Base-by-base conservation (phyloP, 2,113 vertebrate species). In the Embiotoca jacksoni region DNA sequence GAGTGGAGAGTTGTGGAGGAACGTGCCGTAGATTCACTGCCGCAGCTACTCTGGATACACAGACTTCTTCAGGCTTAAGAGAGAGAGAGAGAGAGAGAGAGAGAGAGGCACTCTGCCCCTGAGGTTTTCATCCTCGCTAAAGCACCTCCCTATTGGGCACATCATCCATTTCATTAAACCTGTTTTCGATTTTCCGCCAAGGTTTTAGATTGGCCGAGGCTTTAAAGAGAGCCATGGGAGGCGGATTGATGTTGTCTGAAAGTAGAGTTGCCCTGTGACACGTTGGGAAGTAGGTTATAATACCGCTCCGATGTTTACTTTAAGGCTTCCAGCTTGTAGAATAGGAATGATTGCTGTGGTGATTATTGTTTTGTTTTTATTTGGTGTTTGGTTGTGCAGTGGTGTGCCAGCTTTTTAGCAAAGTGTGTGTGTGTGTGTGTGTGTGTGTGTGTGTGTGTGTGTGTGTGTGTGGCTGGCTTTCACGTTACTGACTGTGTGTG, bases 121-220 rank as follows among this genome's bases (percentile, higher is more conserved):
- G 35, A 77, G 80, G 67, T 80, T 82, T 82, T 86, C 76, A 79
- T 82, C 77, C 68, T 47, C 35, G 14, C 86, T 64, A 52, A 80
- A 80, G 82, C 83, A 72, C 78, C 70, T 61, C 83, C 82, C 76
- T 83, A 69, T 87, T 85, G 77, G 83, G 60, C 83, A 86, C 87
- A 78, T 90, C 89, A 82, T 90, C 90, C 89, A 87, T 92, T 91
- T 88, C 88, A 91, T 87, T 90, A 91, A 89, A 87, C 82, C 80
- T 52, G 77, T 72, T 87, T 89, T 89, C 75, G 70, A 85, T 90
- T 87, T 86, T 87, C 88, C 82, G 75, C 80, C 78, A 58, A 53
- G 81, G 62, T 83, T 81, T 63, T 37, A 73, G 81, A 82, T 86
- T 81, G 88, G 32, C 67, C 56, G 23, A 9, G 58, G 84, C 81